Base-by-base conservation (phyloP, 2,888 invertebrate genomes). In the Bombyx huttoni region DNA sequence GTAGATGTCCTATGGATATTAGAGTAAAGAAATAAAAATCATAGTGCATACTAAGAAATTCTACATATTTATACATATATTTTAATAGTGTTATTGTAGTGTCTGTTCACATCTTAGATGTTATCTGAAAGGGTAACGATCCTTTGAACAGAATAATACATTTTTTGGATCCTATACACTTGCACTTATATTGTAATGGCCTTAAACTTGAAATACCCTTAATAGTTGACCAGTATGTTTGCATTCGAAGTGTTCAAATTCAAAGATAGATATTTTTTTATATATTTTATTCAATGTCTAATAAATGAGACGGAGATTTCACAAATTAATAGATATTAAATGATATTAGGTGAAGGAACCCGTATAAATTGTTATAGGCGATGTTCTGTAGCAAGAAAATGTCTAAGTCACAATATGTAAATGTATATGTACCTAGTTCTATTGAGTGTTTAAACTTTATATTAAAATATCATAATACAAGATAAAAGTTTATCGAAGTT, bases 241-340 rank as follows among this genome's bases (percentile, higher is more conserved):
- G 70, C 78, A 79, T 81, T 75, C 68, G 65, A 86, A 79, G 86
- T 88, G 87, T 88, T 88, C 87, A 78, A 80, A 76, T 84, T 86
- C 84, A 84, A 87, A 86, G 74, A 81, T 68, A 75, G 72, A 81
- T 87, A 86, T 87, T 87, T 87, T 24, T 24, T 87, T 86, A 72
- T 86, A 85, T 79, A 73, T 75, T 76, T 75, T 60, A 59, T 58
- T 58, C 60, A 59, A 57, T 51, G 54, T 58, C 58, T 53, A 40
- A 40, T 40, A 40, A 64, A 61, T 62, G 63, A 63, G 58, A 65
- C 64, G 71, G 65, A 70, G 70, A 62, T 64, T 70, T 72, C 73
- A 75, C 73, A 73, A 67, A 73, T 67, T 75, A 73, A 69, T 68
- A 65, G 65, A 61, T 65, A 64, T 60, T 70, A 61, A 67, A 63